phyloP scores from a whole-genome alignment of 2,797 vertebrate genomes.

The Falco peregrinus region DNA sequence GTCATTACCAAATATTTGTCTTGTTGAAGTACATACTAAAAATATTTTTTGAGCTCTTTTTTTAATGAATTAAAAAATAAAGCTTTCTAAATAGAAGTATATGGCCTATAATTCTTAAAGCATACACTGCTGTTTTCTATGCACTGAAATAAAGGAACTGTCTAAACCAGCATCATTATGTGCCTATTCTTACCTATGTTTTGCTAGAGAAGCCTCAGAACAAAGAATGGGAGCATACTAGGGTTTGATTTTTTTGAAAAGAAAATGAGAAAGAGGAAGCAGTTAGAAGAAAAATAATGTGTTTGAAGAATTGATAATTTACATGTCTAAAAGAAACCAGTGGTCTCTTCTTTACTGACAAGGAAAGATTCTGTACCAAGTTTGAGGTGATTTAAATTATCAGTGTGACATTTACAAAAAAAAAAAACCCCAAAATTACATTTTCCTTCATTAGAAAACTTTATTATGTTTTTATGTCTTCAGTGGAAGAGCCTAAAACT shows the following conservation, averaged over 20 bases:
- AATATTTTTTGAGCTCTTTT: neutral
- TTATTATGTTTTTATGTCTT: neutral
- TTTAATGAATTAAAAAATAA: slow-evolving; percentile 41
- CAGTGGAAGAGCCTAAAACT: neutral
- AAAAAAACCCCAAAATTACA: neutral
- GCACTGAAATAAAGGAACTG: neutral
- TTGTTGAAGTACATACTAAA: neutral
- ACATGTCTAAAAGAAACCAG: neutral
- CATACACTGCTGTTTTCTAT: neutral
- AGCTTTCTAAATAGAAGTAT: neutral
- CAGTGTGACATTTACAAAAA: neutral
- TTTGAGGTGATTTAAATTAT: neutral
- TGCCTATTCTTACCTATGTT: neutral
- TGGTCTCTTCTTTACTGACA: neutral
- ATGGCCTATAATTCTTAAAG: slow-evolving; percentile 3
- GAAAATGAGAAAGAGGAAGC: neutral
- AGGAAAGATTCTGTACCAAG: neutral
- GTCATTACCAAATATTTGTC: neutral
- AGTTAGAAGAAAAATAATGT: neutral
- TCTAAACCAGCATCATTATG: neutral
- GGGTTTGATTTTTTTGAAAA: neutral
- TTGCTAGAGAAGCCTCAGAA: neutral
- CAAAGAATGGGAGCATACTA: neutral
- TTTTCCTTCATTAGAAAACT: neutral
- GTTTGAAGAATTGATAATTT: neutral